Evolutionary conservation across 2,797 vertebrate genomes (phyloP), one percentile per base, ranked within the genome.

Genomic region (Lutra lutra): DNA sequence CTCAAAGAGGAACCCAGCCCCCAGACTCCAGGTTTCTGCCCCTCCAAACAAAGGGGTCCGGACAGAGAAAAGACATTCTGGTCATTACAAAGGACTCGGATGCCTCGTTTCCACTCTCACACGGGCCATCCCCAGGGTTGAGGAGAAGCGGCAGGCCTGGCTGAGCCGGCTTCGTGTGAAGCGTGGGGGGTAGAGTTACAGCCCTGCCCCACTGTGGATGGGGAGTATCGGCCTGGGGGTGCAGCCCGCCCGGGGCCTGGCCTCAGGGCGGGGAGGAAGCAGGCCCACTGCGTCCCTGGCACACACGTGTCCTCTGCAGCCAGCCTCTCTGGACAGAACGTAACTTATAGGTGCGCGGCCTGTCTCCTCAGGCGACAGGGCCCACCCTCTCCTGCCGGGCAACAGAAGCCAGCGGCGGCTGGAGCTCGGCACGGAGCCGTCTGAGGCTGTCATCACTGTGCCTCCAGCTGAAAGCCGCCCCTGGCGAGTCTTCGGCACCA

Each of bases 351-450:
- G 32, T 2, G 0, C 56, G 0, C 1, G 32, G 21, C 75, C 7
- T n/a, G 3, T 23, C n/a, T 25, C 56, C 25, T 23, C 46, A 1
- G 2, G 0, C 17, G 5, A 58, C 0, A 23, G 25, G n/a, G 0
- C 40, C 60, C 3, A 0, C 58, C 88, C 93, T 93, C 83, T 66
- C 0, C n/a, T 6, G 15, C 0, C 0, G 0, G 0, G 0, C 0
- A 9, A 85, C 94, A 73, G 62, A 32, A 66, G 62, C 14, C 62
- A 23, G 70, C 6, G 2, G 38, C 0, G 23, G 38, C 38, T 23
- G 1, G 23, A 7, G 38, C 38, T 40, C 13, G 0, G 12, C 1
- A 13, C 13, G 0, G 35, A 70, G 62, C 82, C 82, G 23, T 94
- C 18, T 82, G 18, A 54, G 7, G 54, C 17, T 32, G 27, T 10